Conservation (phyloP, 2,113 vertebrate genomes). For the Vidua macroura region DNA sequence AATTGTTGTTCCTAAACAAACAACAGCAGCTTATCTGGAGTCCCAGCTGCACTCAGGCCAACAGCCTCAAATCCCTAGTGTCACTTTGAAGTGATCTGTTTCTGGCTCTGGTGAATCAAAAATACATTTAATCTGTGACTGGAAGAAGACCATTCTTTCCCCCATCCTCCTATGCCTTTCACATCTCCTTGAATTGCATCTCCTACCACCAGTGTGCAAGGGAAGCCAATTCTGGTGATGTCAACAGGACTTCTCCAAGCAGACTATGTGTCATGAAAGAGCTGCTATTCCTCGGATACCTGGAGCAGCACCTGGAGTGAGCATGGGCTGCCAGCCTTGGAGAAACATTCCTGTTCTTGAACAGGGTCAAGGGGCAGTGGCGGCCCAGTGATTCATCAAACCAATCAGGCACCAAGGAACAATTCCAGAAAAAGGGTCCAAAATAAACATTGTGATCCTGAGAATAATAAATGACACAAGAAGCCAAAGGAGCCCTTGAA, state of each 20-base stretch:
- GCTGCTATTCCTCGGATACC: not conserved
- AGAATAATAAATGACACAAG: slow-evolving; percentile 13
- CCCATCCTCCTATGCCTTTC: not conserved
- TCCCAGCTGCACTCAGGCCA: not conserved
- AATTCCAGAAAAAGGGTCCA: not conserved
- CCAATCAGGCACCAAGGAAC: not conserved
- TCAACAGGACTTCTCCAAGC: not conserved
- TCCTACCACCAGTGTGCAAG: not conserved
- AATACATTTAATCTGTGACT: not conserved
- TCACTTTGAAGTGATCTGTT: fast-evolving
- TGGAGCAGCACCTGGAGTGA: not conserved
- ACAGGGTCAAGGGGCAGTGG: not conserved
- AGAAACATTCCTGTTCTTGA: not conserved
- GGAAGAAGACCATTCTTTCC: not conserved
- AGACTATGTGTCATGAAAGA: not conserved
- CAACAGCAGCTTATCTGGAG: not conserved
- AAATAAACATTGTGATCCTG: not conserved
- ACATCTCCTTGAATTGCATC: not conserved
- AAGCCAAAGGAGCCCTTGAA: slow-evolving; percentile 4
- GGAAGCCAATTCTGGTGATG: not conserved
- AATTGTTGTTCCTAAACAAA: not conserved
- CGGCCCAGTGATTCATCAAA: not conserved
- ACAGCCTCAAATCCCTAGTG: not conserved
- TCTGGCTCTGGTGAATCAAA: not conserved
- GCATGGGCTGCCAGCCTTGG: not conserved